A percentile compares a stretch with the other conserved stretches of the same genome.
These are phyloP conservation scores for Threskiornis aethiopicus DNA, from an alignment of 2,797 vertebrate species.

Conservation along the genomic window DNA sequence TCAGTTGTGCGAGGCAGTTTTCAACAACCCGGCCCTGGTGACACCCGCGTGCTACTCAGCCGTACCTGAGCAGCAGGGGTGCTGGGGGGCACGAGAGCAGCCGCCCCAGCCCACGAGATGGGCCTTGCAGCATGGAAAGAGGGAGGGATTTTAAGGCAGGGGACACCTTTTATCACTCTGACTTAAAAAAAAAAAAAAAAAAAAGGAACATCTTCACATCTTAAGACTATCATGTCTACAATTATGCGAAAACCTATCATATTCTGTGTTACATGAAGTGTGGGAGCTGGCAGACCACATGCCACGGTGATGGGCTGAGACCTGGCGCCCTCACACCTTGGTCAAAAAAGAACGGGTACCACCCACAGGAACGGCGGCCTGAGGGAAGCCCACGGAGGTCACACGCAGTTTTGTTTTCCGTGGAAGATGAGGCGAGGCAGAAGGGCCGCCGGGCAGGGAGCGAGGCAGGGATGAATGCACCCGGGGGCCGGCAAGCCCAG, in stretches of 20 bases:
- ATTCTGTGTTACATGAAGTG: background rate
- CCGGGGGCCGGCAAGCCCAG: no score
- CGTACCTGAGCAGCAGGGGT: background rate
- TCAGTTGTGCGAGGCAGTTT: background rate
- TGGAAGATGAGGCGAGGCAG: background rate
- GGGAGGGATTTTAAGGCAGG: background rate
- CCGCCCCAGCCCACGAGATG: accelerated
- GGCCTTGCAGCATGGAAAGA: background rate
- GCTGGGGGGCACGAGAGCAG: background rate
- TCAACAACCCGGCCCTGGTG: background rate
- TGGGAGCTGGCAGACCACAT: background rate
- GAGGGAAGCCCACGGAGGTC: background rate
- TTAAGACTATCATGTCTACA: background rate
- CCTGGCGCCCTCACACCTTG: background rate
- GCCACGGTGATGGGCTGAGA: background rate
- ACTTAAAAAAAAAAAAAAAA: background rate
- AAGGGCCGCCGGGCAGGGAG: accelerated
- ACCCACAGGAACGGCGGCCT: no score
- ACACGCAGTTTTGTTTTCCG: background rate
- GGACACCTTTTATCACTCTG: background rate
- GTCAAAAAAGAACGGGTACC: accelerated
- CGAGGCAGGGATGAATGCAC: accelerated
- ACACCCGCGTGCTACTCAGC: accelerated
- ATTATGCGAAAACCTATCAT: accelerated
- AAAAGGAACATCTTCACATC: background rate